Evolutionary conservation across 2,888 invertebrate genomes (phyloP).

Genomic region (Xestia rhomboidea): DNA sequence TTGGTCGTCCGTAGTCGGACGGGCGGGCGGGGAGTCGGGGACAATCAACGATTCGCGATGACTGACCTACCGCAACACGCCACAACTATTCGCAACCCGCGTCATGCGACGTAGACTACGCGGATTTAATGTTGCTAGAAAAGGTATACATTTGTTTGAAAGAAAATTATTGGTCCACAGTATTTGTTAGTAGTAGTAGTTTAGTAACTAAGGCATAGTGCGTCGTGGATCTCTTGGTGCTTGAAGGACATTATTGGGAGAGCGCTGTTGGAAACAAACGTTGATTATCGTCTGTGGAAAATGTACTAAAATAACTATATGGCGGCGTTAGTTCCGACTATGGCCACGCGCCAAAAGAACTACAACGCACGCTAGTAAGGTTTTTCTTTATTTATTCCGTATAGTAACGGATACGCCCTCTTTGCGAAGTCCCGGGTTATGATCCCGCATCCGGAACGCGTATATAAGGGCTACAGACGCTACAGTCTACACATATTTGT

Average conservation of each 20-base stretch:
- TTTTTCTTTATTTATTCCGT: conserved; percentile 42
- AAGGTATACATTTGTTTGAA: conserved; percentile 25
- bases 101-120: conserved; percentile 75
- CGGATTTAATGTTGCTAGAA: conserved; percentile 63
- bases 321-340: neutral
- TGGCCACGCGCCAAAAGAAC: neutral
- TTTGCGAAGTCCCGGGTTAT: conserved; percentile 45
- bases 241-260: neutral
- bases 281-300: neutral
- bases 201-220: neutral
- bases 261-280: neutral
- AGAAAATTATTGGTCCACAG: neutral
- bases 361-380: neutral
- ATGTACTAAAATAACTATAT: neutral
- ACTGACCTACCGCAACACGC: conserved; percentile 87
- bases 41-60: conserved; percentile 80
- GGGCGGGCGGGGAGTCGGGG: conserved; percentile 56
- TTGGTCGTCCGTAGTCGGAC: conserved; percentile 20
- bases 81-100: conserved; percentile 79
- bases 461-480: conserved; percentile 30
- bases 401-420: conserved; percentile 28
- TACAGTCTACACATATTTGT: conserved; percentile 40
- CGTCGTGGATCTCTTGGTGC: neutral
- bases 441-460: conserved; percentile 56
- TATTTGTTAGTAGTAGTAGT: neutral